Evolutionary conservation across 2,797 vertebrate genomes (phyloP), one percentile per base, ranked within the genome.

Genomic region (Danio jaintianensis): DNA sequence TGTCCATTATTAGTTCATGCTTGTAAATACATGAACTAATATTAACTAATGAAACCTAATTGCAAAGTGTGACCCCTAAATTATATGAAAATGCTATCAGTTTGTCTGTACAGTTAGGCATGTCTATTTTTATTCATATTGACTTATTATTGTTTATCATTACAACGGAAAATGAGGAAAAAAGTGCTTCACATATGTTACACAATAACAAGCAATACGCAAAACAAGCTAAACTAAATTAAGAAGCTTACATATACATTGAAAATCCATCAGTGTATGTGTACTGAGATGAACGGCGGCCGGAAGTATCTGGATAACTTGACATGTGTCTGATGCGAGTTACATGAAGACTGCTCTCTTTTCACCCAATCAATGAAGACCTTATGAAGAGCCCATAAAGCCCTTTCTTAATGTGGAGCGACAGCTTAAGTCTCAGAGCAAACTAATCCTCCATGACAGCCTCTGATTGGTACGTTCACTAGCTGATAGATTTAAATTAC

Each of bases 401-500:
- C 78, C 59, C 73, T 80, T 52, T 50, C 58, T 80, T 83, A 77
- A 80, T 80, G 58, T 83, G 73, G 69, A 71, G 67, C 69, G 78
- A 80, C 66, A 76, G 66, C 59, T 75, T 80, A 71, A 59, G 59
- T 63, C 68, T 62, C 62, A 9, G 47, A 75, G 73, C 45, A 70
- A 58, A 66, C 66, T 80, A 77, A 80, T 58, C 50, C 78, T 72
- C 43, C 50, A 63, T 66, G 82, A 80, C 71, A 70, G 64, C 77
- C 29, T 79, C 55, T 47, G 69, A 79, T 83, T 74, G 62, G 66
- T 58, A 16, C 13, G 48, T 59, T 71, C 22, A 40, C 48, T 22
- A 7, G 38, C 9, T 47, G 75, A 77, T 67, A 66, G 52, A 77
- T 77, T 58, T 47, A 67, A 77, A 67, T 38, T 36, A 56, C 52